A percentile compares a stretch with the other conserved stretches of the same genome.
phyloP scores from a whole-genome alignment of 2,888 invertebrate genomes.

The Diarsia mendica region DNA sequence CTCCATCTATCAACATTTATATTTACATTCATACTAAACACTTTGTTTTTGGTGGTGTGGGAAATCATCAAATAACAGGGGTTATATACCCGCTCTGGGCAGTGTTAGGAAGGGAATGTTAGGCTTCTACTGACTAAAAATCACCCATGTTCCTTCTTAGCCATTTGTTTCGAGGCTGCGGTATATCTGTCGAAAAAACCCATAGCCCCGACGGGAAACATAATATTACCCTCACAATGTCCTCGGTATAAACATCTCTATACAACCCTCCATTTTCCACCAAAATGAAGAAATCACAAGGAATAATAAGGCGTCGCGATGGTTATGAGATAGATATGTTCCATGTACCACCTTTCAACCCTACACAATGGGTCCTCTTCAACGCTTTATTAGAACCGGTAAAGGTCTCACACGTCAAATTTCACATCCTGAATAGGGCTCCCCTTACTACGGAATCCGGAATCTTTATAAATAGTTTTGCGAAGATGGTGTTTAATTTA shows the following conservation, averaged over 20 bases:
- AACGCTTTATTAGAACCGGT: conserved; percentile 77
- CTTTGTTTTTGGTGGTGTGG: no score
- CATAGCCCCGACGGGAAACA: no score
- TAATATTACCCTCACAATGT: neutral
- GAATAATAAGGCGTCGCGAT: conserved; percentile 81
- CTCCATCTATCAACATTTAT: no score
- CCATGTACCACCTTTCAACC: conserved; percentile 77
- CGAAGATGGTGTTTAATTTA: conserved; percentile 87
- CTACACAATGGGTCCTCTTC: conserved; percentile 77
- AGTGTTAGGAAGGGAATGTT: no score
- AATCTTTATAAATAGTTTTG: conserved; percentile 90
- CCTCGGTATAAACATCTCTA: conserved; percentile 66
- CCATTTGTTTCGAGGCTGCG: no score
- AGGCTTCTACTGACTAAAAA: no score
- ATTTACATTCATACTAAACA: neutral
- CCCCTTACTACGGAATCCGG: conserved; percentile 84
- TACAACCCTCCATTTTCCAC: conserved; percentile 61
- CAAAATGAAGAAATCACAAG: conserved; percentile 80
- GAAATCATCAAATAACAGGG: no score
- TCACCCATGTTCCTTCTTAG: no score
- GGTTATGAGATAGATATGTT: conserved; percentile 84
- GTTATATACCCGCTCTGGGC: no score
- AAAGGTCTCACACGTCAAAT: conserved; percentile 89
- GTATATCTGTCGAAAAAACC: no score
- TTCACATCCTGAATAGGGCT: conserved; percentile 87